Conservation (phyloP, 2,113 vertebrate genomes). For the Scortum barcoo region DNA sequence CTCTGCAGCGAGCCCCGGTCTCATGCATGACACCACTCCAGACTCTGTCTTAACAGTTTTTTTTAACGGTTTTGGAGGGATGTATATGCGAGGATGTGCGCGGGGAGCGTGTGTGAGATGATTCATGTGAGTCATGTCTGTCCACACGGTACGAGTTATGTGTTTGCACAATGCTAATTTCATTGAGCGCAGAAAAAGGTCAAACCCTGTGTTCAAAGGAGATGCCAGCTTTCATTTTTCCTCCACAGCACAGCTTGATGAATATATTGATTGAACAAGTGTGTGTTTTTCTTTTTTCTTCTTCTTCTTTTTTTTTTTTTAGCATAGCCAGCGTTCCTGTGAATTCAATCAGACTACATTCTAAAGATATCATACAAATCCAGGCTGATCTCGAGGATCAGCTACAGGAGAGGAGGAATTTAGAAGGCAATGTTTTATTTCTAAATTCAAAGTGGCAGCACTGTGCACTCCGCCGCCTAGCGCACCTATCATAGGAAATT, state of each 20-base stretch:
- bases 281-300: no score
- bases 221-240: slow-evolving; percentile 28
- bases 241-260: slow-evolving; percentile 38
- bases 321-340: slow-evolving; percentile 43
- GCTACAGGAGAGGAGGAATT: slow-evolving; percentile 47
- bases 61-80: slow-evolving; percentile 11
- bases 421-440: slow-evolving; percentile 56
- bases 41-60: slow-evolving; percentile 42
- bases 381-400: slow-evolving; percentile 53
- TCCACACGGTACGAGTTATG: slow-evolving; percentile 47
- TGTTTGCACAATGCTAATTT: slow-evolving; percentile 77
- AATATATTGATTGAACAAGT: slow-evolving; percentile 41
- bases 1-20: slow-evolving; percentile 21
- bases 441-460: slow-evolving; percentile 73
- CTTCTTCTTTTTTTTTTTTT: no score
- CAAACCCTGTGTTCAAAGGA: slow-evolving; percentile 64
- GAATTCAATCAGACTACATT: slow-evolving; percentile 60
- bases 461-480: slow-evolving; percentile 44
- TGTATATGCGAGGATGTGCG: slow-evolving; percentile 35
- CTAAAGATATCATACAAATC: slow-evolving; percentile 61
- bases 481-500: slow-evolving; percentile 67
- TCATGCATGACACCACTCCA: slow-evolving; percentile 36
- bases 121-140: slow-evolving; percentile 63
- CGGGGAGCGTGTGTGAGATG: slow-evolving; percentile 15
- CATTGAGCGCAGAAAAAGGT: slow-evolving; percentile 63